Evolutionary conservation across 2,113 vertebrate species (phyloP).

Genomic region (Pampusana beccarii): DNA sequence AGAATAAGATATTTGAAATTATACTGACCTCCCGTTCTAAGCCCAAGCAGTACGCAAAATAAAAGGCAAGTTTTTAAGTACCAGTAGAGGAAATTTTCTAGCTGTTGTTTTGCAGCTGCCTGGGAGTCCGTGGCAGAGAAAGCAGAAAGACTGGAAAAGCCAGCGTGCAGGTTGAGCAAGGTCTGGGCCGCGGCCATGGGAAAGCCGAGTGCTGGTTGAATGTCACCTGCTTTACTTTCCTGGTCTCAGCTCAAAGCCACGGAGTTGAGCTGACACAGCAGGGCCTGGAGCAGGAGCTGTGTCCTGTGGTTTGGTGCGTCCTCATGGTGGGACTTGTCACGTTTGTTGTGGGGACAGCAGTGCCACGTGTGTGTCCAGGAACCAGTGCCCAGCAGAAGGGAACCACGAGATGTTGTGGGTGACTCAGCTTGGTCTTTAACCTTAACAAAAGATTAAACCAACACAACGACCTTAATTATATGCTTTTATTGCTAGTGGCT

Average conservation of each 20-base stretch:
- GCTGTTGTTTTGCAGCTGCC: not conserved
- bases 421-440: not conserved
- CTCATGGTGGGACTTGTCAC: not conserved
- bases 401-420: not conserved
- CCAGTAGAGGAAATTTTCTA: not conserved
- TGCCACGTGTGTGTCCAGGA: fast-evolving
- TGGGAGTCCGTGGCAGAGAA: not conserved
- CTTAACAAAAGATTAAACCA: not conserved
- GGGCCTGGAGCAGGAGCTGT: not conserved
- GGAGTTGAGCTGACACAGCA: fast-evolving
- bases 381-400: not conserved
- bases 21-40: not conserved
- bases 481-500: not conserved
- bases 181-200: not conserved
- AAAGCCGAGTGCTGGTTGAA: fast-evolving
- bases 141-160: not conserved
- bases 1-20: not conserved
- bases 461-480: not conserved
- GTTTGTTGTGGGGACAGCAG: not conserved
- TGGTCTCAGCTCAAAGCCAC: not conserved
- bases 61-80: not conserved
- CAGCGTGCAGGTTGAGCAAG: not conserved
- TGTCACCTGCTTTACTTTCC: fast-evolving
- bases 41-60: not conserved
- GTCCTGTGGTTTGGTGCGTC: not conserved